Conservation (phyloP, 2,797 vertebrate genomes). For the Naso thynnoides region DNA sequence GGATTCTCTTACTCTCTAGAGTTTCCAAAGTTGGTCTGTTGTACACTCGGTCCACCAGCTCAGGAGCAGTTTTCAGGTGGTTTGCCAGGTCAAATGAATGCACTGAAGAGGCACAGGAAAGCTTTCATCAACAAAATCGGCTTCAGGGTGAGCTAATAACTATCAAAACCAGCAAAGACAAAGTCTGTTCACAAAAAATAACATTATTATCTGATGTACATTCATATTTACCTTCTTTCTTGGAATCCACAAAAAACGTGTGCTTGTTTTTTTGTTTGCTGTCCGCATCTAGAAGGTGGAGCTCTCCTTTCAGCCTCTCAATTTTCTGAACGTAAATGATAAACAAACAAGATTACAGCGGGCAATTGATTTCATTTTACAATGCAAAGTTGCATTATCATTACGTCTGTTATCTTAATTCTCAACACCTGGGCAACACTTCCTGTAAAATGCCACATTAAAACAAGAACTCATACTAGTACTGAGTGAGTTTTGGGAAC, state of each 20-base stretch:
- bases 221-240: conserved; percentile 86
- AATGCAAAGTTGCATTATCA: background rate
- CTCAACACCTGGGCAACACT: background rate
- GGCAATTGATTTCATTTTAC: background rate
- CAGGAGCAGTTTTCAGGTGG: conserved; percentile 90
- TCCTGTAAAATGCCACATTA: too few relatives aligned
- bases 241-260: conserved; percentile 91
- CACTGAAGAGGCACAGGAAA: conserved; percentile 77
- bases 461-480: too few relatives aligned
- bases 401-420: background rate
- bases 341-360: background rate
- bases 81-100: conserved; percentile 88
- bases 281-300: conserved; percentile 93
- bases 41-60: conserved; percentile 90
- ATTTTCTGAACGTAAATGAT: conserved; percentile 90
- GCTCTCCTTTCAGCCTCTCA: conserved; percentile 93
- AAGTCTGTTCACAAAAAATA: background rate
- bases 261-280: conserved; percentile 89
- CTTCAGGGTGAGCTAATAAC: background rate
- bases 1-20: conserved; percentile 86
- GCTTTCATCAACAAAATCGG: background rate
- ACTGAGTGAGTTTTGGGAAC: too few relatives aligned
- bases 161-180: background rate
- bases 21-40: conserved; percentile 94
- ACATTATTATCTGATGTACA: background rate